Evolutionary conservation across 2,113 vertebrate species (phyloP), one percentile per base, ranked within the genome.

Genomic region (Ahaetulla prasina): DNA sequence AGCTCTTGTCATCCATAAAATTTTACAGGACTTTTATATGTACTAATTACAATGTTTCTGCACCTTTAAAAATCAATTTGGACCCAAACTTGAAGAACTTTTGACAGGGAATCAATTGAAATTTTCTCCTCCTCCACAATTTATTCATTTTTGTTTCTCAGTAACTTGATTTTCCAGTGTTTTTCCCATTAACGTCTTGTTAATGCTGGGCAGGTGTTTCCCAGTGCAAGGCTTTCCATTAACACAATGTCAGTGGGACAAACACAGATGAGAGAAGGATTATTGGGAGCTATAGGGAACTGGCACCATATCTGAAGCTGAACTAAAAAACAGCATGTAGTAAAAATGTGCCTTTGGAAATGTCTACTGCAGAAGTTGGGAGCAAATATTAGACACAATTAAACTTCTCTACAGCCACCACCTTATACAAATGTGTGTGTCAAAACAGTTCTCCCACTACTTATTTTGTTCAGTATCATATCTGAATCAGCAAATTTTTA

Each of bases 401-500:
- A 96, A 97, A 97, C 96, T 97, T 97, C 95, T 95, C 96, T 54
- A 93, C 94, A 96, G 97, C 94, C 94, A 95, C 94, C 95, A 96
- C 92, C 97, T 97, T 95, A 91, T 95, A 94, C 92, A 96, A 95
- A 96, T 95, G 93, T 96, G 97, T 94, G 92, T 95, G 97, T 96
- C 95, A 93, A 95, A 96, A 97, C 95, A 91, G 96, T 96, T 96
- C 92, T 93, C 68, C 85, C 22, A 80, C 93, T 94, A 90, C 95
- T 95, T 97, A 96, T 96, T 92, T 94, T 90, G 50, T 93, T 96
- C 96, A 93, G 93, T 95, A 95, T 95, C 95, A 97, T 98, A 97
- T 97, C 97, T 98, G 98, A 98, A 97, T 98, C 98, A 98, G 98
- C 98, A 98, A 97, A 98, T 98, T 98, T 92, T 98, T 97, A 98